Base-by-base conservation (phyloP, 2,113 vertebrate genomes). In the Ophthalmolycus amberensis region DNA sequence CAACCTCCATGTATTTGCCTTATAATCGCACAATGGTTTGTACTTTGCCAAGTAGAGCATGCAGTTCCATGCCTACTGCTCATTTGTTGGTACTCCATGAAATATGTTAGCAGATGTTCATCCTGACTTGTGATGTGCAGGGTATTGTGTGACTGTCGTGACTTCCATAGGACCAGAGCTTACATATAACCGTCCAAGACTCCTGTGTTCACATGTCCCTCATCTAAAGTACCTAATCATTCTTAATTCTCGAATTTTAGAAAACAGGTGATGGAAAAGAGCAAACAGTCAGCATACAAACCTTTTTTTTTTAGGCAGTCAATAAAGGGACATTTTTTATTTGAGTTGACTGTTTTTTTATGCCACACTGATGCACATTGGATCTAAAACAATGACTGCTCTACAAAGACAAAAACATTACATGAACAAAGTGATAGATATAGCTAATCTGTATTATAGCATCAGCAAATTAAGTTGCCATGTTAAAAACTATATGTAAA, bases 1-100 rank as follows among this genome's bases (percentile, higher is more conserved):
- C 89, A 92, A 96, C 96, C 96, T 97, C 94, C 95, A 95, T 97
- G 95, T 97, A 96, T 93, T 94, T 97, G 98, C 98, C 98, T 99
- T 99, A 98, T 94, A 92, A 93, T 94, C 93, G 97, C 97, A 97
- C 97, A 97, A 95, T 93, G 94, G 94, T 96, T 95, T 94, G 95
- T 97, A 95, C 93, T 83, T 85, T 95, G 95, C 96, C 95, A 94
- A 95, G 94, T 90, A 90, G 93, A 79, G 93, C 77, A 92, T 94
- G 76, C 69, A 80, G 52, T 93, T 85, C 89, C 95, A 94, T 90
- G 94, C 96, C 93, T 90, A 90, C 94, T 90, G 74, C 95, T 94
- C 85, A 42, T 94, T 92, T 93, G 62, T 93, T 46, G 90, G 89
- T 88, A 70, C 70, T 48, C 88, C 93, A 93, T 80, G 62, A 64